Conservation (phyloP, 2,888 invertebrate species). For the Caenorhabditis drosophilae region DNA sequence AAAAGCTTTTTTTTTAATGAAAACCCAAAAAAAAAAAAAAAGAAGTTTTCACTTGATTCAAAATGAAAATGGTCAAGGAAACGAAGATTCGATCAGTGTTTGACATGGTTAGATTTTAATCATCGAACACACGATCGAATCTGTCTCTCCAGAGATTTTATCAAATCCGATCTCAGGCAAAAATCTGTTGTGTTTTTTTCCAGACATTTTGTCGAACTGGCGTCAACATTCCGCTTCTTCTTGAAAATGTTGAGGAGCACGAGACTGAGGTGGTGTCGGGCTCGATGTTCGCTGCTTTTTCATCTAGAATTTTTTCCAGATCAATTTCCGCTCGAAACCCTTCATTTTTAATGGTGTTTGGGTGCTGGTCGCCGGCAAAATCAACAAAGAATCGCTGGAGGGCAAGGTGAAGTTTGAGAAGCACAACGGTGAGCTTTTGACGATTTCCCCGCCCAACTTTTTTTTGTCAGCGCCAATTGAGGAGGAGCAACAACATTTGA, state of each 20-base stretch:
- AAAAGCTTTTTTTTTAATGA: no score
- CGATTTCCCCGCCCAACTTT: no score
- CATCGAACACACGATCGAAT: background rate
- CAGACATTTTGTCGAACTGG: background rate
- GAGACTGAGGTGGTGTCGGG: background rate
- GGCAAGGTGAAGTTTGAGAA: background rate
- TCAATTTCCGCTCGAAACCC: background rate
- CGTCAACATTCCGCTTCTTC: background rate
- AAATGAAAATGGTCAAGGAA: no score
- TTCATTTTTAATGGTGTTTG: background rate
- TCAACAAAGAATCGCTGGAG: background rate
- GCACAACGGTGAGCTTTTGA: background rate
- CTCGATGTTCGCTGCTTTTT: background rate
- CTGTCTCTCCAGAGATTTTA: background rate
- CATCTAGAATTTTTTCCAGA: background rate
- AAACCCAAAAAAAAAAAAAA: background rate
- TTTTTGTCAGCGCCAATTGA: no score
- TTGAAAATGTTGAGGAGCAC: background rate
- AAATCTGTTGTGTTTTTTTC: no score
- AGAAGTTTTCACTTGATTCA: background rate
- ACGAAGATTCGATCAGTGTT: no score
- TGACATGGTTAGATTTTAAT: no score
- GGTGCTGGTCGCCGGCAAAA: background rate
- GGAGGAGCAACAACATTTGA: background rate
- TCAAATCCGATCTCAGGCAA: no score